phyloP scores from a whole-genome alignment of 2,888 invertebrate species.

The Trichopoda pennipes region DNA sequence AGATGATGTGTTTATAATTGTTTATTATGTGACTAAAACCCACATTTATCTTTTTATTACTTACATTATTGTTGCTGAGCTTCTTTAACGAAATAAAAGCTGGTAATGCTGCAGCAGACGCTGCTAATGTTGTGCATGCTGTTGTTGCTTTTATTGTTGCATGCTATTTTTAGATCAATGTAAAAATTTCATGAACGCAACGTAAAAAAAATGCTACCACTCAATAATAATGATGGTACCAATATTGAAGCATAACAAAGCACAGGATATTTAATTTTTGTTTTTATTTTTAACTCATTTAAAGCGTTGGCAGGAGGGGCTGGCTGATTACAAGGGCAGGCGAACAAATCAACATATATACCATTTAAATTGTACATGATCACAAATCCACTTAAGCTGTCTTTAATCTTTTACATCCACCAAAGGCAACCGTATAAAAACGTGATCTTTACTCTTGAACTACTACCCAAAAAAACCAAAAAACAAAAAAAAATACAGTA shows the following conservation, averaged over 20 bases:
- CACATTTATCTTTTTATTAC: constrained; percentile 65
- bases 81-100: constrained; percentile 33
- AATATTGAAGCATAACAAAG: constrained; percentile 37
- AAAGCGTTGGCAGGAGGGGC: constrained; percentile 4
- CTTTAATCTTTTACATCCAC: constrained; percentile 71
- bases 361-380: constrained; percentile 68
- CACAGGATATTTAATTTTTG: constrained; percentile 36
- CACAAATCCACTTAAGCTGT: constrained; percentile 77
- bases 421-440: constrained; percentile 62
- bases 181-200: constrained; percentile 35
- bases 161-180: constrained; percentile 62
- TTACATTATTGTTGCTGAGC: constrained; percentile 32
- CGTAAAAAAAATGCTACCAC: constrained; percentile 42
- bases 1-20: constrained; percentile 69
- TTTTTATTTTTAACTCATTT: not conserved
- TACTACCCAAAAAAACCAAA: constrained; percentile 32
- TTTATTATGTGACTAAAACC: constrained; percentile 69
- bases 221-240: constrained; percentile 63
- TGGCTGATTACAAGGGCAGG: constrained; percentile 22
- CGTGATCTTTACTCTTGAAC: constrained; percentile 67
- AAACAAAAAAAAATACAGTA: not conserved
- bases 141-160: constrained; percentile 2
- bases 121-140: constrained; percentile 1
- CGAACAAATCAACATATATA: constrained; percentile 58
- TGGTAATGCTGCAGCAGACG: constrained; percentile 1